Evolutionary conservation across 2,888 invertebrate species (phyloP).

Genomic region (Volucella inanis): DNA sequence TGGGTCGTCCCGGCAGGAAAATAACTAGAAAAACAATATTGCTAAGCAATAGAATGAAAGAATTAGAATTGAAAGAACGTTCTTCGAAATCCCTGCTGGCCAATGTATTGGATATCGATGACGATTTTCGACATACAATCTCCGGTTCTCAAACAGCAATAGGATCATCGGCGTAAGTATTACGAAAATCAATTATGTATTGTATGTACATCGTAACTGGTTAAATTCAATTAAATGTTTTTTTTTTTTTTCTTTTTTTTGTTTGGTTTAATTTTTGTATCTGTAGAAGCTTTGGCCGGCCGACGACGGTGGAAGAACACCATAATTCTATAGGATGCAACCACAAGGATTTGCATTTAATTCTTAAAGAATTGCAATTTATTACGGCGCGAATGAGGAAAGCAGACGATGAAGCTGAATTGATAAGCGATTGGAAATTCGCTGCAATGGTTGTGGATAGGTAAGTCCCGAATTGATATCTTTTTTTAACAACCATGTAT

Average conservation of each 20-base stretch:
- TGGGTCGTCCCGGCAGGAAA: slow-evolving; percentile 97
- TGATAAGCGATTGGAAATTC: slow-evolving; percentile 98
- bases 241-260: neutral
- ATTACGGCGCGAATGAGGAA: slow-evolving; percentile 97
- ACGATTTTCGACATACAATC: slow-evolving; percentile 93
- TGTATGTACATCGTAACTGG: neutral
- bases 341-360: slow-evolving; percentile 94
- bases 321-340: slow-evolving; percentile 87
- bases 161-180: slow-evolving; percentile 86
- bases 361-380: slow-evolving; percentile 96
- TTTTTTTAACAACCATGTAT: slow-evolving; percentile 12
- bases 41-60: slow-evolving; percentile 95
- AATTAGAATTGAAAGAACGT: slow-evolving; percentile 95
- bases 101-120: slow-evolving; percentile 97
- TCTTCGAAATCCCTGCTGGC: slow-evolving; percentile 97
- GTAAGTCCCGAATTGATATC: slow-evolving; percentile 80
- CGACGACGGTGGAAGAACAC: slow-evolving; percentile 90
- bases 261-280: too few species aligned
- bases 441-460: slow-evolving; percentile 99
- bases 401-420: slow-evolving; percentile 95
- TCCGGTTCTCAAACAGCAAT: slow-evolving; percentile 85
- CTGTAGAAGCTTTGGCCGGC: slow-evolving; percentile 86
- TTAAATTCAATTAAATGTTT: neutral
- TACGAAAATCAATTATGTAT: neutral
- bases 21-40: slow-evolving; percentile 95